These are phyloP conservation scores for Drosophila nigricruria DNA, from an alignment of 2,888 invertebrate genomes.

Conservation along the genomic window DNA sequence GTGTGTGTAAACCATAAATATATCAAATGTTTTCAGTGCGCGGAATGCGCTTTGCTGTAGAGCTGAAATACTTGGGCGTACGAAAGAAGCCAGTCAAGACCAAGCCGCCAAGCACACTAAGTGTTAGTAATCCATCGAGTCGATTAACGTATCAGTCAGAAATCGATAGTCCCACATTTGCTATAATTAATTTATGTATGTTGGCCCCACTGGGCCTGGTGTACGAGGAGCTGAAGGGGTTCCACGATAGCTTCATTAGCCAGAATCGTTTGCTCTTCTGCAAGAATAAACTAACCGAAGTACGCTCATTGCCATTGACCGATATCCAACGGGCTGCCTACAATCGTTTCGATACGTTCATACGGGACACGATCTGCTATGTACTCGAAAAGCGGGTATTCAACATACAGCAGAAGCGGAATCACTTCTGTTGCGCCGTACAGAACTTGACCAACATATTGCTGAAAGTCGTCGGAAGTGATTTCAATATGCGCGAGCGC, in stretches of 20 bases:
- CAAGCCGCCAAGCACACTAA: background rate
- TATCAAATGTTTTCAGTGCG: too few species aligned
- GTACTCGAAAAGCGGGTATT: conserved; percentile 52
- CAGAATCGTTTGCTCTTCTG: conserved; percentile 63
- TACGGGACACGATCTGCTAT: conserved; percentile 44
- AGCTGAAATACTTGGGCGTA: conserved; percentile 49
- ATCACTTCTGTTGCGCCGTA: conserved; percentile 66
- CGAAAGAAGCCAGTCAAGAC: conserved; percentile 15
- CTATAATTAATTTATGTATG: conserved; percentile 61
- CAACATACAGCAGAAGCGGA: conserved; percentile 51
- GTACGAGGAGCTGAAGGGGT: conserved; percentile 51
- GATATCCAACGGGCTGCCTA: conserved; percentile 43
- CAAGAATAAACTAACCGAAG: background rate
- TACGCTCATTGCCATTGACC: background rate
- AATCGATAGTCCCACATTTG: conserved; percentile 40
- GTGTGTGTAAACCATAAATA: too few species aligned
- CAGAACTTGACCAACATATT: conserved; percentile 72
- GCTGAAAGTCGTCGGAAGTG: conserved; percentile 70
- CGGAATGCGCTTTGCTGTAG: conserved; percentile 63
- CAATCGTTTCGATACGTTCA: conserved; percentile 49
- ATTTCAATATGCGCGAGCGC: conserved; percentile 65
- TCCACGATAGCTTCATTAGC: conserved; percentile 47
- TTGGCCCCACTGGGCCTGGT: conserved; percentile 56
- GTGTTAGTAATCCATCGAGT: background rate
- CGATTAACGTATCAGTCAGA: background rate